Base-by-base conservation (phyloP, 2,797 vertebrate species). In the Steatocranus sp. region DNA sequence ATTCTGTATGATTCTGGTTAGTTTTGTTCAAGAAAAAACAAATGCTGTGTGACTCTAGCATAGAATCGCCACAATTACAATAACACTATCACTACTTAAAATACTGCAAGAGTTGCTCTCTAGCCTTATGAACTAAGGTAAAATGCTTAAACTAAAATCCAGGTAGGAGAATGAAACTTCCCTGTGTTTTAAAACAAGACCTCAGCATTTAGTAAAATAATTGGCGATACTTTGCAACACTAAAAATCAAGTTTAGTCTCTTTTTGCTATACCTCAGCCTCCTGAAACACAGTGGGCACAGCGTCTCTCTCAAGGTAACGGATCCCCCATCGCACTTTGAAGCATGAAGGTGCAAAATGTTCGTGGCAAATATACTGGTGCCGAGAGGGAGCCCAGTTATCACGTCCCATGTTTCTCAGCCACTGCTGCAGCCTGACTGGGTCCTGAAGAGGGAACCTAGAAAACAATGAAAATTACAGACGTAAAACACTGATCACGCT, bases 291-390 rank as follows among this genome's bases (percentile, higher is more conserved):
- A 3, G 96, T 97, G 3, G 97, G 96, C 30, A 97, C 92, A 0
- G 96, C 96, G 0, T 96, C 92, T 0, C 83, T 93, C 79, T 95
- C 92, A 1, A 97, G 94, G 83, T 96, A 96, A 4, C 95, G 95
- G 66, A 96, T 94, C 1, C 96, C 96, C 95, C 95, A 96, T 8
- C 93, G 90, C 49, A 95, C 91, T 75, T 94, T 96, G 85, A 97
- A 97, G 85, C 96, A 96, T 6, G 96, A 95, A 0, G 95, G 88
- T 0, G 91, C 89, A 50, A 97, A 97, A 66, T 97, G 97, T 27
- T 97, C 91, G 1, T 96, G 96, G 91, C 96, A 97, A 20, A 97
- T 88, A 18, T 96, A 96, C 82, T 97, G 96, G 82, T 97, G 96
- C 30, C 94, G 93, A n/a, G 96, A 96, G 1, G 97, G 96, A 18